Percentiles rank a stretch among this genome's conserved stretches.
Conservation (phyloP, 1,140 invertebrate species). For the Platyscapa corneri region DNA sequence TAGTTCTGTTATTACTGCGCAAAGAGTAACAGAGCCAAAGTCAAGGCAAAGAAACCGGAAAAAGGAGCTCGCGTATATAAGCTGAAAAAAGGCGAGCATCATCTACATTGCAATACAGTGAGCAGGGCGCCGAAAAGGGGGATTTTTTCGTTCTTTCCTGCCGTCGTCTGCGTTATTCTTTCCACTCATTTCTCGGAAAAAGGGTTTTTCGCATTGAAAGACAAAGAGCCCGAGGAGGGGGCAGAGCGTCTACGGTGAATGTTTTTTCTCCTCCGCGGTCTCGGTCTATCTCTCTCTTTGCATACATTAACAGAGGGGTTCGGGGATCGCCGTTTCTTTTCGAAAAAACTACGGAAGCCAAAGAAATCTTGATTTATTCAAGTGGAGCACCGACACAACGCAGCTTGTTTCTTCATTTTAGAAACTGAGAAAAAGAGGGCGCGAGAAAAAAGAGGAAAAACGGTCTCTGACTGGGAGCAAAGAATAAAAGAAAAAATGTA, state of each 20-base stretch:
- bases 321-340: constrained; percentile 3
- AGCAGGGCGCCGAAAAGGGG: constrained; percentile 34
- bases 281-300: neutral
- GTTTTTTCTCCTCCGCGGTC: neutral
- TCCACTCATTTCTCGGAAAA: constrained; percentile 54
- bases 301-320: constrained; percentile 15
- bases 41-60: constrained; percentile 6
- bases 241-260: no score
- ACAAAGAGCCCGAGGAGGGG: neutral
- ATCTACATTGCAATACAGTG: neutral
- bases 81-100: neutral
- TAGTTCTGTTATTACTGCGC: neutral
- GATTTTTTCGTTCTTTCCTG: neutral
- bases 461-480: neutral
- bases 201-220: constrained; percentile 51
- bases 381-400: constrained; percentile 55
- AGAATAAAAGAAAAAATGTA: neutral
- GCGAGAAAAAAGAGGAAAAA: constrained; percentile 9
- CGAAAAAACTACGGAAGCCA: constrained; percentile 39
- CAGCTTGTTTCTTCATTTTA: constrained; percentile 17
- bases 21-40: no score
- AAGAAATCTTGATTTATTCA: constrained; percentile 60
- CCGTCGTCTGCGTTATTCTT: neutral
- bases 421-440: neutral
- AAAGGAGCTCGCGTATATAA: constrained; percentile 4